A percentile compares a stretch with the other conserved stretches of the same genome.
phyloP scores from a whole-genome alignment of 2,888 invertebrate genomes.

The Sclerodermus sp. region DNA sequence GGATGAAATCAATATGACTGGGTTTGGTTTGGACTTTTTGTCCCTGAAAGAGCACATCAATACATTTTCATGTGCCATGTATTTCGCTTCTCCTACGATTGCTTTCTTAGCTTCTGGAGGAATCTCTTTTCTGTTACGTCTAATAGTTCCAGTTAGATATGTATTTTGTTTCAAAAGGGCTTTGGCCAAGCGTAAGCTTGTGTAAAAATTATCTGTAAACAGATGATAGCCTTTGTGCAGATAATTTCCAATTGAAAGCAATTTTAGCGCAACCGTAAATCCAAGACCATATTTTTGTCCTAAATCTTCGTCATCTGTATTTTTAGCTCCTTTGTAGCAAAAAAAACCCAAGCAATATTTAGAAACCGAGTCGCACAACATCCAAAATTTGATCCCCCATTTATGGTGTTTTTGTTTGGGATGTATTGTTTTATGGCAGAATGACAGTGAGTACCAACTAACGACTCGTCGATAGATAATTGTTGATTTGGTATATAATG shows the following conservation, averaged over 20 bases:
- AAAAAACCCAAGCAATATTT: slow-evolving; percentile 35
- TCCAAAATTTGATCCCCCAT: slow-evolving; percentile 27
- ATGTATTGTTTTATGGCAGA: slow-evolving; percentile 29
- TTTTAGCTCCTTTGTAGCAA: slow-evolving; percentile 26
- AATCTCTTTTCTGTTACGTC: slow-evolving; percentile 17
- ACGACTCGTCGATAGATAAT: slow-evolving; percentile 31
- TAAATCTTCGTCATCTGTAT: slow-evolving; percentile 20
- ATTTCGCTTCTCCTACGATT: slow-evolving; percentile 24
- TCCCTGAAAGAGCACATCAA: slow-evolving; percentile 27
- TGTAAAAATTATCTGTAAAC: slow-evolving; percentile 13
- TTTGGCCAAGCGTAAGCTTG: slow-evolving; percentile 11
- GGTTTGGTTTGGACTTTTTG: slow-evolving; percentile 26
- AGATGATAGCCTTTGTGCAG: slow-evolving; percentile 15
- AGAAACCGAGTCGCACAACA: slow-evolving; percentile 29
- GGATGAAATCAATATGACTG: slow-evolving; percentile 28
- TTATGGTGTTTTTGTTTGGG: slow-evolving; percentile 33
- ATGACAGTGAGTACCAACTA: slow-evolving; percentile 31
- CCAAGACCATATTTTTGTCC: slow-evolving; percentile 20
- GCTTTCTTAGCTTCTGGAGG: slow-evolving; percentile 13
- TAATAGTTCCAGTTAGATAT: slow-evolving; percentile 15
- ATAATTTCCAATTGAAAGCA: slow-evolving; percentile 13
- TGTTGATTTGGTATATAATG: slow-evolving; percentile 28
- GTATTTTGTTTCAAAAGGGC: slow-evolving; percentile 8
- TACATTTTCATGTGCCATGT: slow-evolving; percentile 22
- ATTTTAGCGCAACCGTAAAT: slow-evolving; percentile 10